Evolutionary conservation across 2,113 vertebrate species (phyloP).

Genomic region (Oryzias curvinotus): DNA sequence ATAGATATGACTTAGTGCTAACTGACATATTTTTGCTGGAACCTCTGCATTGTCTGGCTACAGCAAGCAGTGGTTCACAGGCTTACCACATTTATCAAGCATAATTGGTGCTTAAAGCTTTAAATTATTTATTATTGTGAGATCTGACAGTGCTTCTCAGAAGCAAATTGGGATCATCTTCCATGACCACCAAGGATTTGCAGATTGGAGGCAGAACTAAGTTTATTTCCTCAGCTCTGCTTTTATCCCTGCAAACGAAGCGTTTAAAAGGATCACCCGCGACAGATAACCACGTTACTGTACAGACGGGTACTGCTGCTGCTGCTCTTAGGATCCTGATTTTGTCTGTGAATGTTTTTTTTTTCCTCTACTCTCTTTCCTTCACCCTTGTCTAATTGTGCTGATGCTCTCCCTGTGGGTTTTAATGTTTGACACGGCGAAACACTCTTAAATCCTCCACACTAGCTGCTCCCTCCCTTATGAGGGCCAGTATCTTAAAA

Average conservation of each 20-base stretch:
- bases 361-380: slow-evolving; percentile 42
- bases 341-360: slow-evolving; percentile 69
- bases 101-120: slow-evolving; percentile 82
- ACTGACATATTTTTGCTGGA: slow-evolving; percentile 66
- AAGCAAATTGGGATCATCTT: slow-evolving; percentile 86
- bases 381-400: slow-evolving; percentile 80
- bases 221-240: slow-evolving; percentile 81
- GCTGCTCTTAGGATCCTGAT: slow-evolving; percentile 79
- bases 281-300: slow-evolving; percentile 83
- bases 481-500: slow-evolving; percentile 78
- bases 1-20: slow-evolving; percentile 47
- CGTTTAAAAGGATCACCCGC: slow-evolving; percentile 83
- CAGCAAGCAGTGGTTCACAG: slow-evolving; percentile 67
- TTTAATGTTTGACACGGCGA: slow-evolving; percentile 83
- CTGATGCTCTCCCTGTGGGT: slow-evolving; percentile 80
- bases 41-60: slow-evolving; percentile 58
- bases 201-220: slow-evolving; percentile 85
- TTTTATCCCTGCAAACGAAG: slow-evolving; percentile 84
- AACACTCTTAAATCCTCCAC: slow-evolving; percentile 81
- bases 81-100: slow-evolving; percentile 80
- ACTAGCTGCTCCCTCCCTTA: slow-evolving; percentile 70
- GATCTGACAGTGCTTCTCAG: slow-evolving; percentile 82
- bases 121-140: slow-evolving; percentile 84
- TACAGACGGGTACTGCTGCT: slow-evolving; percentile 76
- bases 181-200: slow-evolving; percentile 85